Evolutionary conservation across 2,888 invertebrate genomes (phyloP), one percentile per base, ranked within the genome.

Genomic region (Stomorhina lunata): DNA sequence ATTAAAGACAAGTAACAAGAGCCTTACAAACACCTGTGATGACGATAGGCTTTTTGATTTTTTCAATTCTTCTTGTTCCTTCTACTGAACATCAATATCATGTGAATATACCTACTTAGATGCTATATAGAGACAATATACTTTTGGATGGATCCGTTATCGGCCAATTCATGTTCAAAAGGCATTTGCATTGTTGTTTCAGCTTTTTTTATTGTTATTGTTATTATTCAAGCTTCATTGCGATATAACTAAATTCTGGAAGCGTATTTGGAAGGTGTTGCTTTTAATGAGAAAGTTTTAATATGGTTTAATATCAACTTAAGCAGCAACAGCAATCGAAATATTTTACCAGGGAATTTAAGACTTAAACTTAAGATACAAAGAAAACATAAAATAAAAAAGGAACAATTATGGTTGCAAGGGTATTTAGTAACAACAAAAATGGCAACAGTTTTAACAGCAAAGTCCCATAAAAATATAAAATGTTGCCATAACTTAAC

Each of bases 1-100:
- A 82, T 82, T 79, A 79, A 82, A 82, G 79, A 82, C 79, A 82
- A 79, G 82, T 82, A 82, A 82, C 82, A 79, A 82, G 82, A 82
- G 82, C 69, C 82, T 53, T 79, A 66, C 82, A 82, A 82, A 82
- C 82, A 82, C 82, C 82, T 82, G 82, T 82, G 82, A 82, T 82
- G 79, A 71, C 71, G 82, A 82, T 79, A 82, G 79, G 82, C 71
- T 66, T 79, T 78, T 65, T 77, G 61, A 34, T 45, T 6, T 27
- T 57, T 80, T 65, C 55, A 6, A 15, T 57, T 80, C 48, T 50
- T 78, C 10, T 43, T 32, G 2, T 57, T 55, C 40, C 63, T 48
- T 10, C 22, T 61, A 10, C 15, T 29, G 25, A 61, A 53, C 59
- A 77, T 63, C 65, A 69, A 29, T 29, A 76, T 10, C n/a, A n/a